Conservation (phyloP, 2,113 vertebrate genomes). For the Chrysochloris asiatica region DNA sequence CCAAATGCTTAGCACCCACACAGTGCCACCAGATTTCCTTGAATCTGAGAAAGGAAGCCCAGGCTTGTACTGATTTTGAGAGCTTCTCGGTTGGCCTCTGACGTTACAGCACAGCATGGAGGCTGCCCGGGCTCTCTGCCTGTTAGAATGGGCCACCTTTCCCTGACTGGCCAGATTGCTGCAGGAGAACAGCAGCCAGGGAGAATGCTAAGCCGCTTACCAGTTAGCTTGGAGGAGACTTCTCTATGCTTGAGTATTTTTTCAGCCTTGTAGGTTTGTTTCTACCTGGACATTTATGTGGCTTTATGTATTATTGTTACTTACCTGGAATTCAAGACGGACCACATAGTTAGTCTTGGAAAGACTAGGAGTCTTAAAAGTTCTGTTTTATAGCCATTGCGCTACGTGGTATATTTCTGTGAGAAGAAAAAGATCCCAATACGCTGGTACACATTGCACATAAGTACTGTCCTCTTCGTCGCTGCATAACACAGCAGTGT, state of each 20-base stretch:
- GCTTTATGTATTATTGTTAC: background rate
- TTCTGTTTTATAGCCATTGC: background rate
- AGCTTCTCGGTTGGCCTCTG: too few species aligned
- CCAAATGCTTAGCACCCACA: too few species aligned
- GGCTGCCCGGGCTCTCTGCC: too few species aligned
- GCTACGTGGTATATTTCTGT: background rate
- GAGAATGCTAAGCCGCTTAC: background rate
- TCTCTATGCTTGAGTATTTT: slow-evolving; percentile 25
- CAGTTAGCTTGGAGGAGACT: background rate
- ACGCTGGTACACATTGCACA: background rate
- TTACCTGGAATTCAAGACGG: background rate
- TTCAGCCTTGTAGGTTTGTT: too few species aligned
- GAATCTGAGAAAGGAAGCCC: too few species aligned
- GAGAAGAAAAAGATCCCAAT: background rate
- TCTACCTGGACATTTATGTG: slow-evolving; percentile 14
- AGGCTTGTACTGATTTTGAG: too few species aligned
- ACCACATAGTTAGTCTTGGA: slow-evolving; percentile 20
- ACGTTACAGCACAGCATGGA: too few species aligned
- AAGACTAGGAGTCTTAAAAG: background rate
- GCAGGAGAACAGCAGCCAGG: background rate
- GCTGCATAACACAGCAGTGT: background rate
- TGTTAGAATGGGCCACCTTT: too few species aligned
- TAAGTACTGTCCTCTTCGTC: slow-evolving; percentile 14
- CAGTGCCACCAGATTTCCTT: too few species aligned
- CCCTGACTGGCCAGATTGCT: too few species aligned